Evolutionary conservation across 2,113 vertebrate genomes (phyloP), one percentile per base, ranked within the genome.

Genomic region (Zosterops borbonicus): DNA sequence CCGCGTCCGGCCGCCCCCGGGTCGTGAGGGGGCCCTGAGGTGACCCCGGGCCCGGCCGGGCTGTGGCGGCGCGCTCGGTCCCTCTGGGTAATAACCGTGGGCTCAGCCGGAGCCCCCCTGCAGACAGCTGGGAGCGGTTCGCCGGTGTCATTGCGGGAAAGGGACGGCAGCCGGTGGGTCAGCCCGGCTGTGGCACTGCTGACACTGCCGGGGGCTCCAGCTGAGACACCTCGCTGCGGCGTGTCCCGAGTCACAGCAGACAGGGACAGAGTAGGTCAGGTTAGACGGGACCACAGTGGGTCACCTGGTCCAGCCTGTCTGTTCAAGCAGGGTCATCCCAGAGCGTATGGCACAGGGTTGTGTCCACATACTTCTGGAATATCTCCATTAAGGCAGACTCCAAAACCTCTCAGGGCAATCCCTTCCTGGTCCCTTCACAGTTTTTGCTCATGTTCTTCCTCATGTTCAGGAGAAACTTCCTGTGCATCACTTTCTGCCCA

Each of bases 161-260:
- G 15, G 23, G 64, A 10, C 28, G 3, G 1, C 73, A 12, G 73
- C 74, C 47, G 15, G 20, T 6, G 41, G 15, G n/a, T 70, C 11
- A 1, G 1, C n/a, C 29, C 20, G 5, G 74, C 56, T 35, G 55
- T 3, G 2, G 44, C 53, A 0, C 37, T 27, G 62, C 37, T 28
- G 73, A 0, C 18, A 12, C 55, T 53, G 85, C 65, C 49, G 7
- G 19, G 17, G 42, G 6, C 12, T 33, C 7, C 20, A 2, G 31
- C 35, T 12, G 50, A 2, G 65, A 28, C 52, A 7, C 6, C 21
- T 5, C 35, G 5, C 42, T 4, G 59, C 42, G 1, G 31, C 1
- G 31, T 35, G 58, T 5, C 35, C 49, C 22, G 14, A 6, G 25
- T 11, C 15, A 4, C 14, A 4, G 1, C 37, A 2, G 52, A 10